Evolutionary conservation across 2,888 invertebrate species (phyloP).

Genomic region (Theristus sp.): DNA sequence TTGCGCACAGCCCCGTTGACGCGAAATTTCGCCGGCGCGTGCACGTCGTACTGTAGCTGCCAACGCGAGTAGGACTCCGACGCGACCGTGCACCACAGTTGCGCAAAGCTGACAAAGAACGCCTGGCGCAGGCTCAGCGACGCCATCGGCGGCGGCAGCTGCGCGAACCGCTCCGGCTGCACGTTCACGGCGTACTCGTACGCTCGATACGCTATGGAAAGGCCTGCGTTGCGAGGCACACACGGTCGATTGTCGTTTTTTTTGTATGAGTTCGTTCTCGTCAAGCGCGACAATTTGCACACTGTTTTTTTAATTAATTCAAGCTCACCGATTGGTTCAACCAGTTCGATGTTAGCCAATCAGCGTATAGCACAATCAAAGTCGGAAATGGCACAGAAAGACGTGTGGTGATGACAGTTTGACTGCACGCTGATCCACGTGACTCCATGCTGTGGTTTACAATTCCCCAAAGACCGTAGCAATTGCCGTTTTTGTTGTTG

Average conservation of each 20-base stretch:
- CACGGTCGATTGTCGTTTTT: not conserved
- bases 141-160: not conserved
- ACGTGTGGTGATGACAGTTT: no score
- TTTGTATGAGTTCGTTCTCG: not conserved
- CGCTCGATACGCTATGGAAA: not conserved
- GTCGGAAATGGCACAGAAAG: no score
- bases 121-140: not conserved
- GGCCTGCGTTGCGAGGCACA: not conserved
- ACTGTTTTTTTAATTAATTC: no score
- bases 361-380: no score
- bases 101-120: not conserved
- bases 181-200: not conserved
- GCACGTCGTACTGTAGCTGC: not conserved
- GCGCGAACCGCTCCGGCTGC: not conserved
- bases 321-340: no score
- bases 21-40: not conserved
- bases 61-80: not conserved
- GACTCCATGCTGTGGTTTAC: no score
- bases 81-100: not conserved
- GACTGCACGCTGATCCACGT: no score
- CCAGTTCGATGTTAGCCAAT: no score
- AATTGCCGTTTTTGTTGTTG: no score
- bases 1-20: not conserved
- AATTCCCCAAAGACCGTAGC: no score
- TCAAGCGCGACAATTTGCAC: no score